phyloP scores from a whole-genome alignment of 2,797 vertebrate genomes.

The Karalla daura region DNA sequence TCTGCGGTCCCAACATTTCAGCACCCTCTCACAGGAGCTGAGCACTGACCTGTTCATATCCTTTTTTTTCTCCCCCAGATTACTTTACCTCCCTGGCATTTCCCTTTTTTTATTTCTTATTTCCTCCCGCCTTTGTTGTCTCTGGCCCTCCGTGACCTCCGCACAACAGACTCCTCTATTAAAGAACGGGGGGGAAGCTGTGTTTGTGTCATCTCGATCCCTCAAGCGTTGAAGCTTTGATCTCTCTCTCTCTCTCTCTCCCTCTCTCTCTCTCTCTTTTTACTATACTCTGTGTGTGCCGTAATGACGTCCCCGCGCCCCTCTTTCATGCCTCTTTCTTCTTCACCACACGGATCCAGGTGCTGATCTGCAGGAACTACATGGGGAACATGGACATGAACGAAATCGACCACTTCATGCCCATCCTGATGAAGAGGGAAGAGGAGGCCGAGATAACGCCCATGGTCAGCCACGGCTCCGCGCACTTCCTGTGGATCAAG shows the following conservation, averaged over 20 bases:
- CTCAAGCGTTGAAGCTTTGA: constrained; percentile 65
- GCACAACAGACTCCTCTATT: constrained; percentile 46
- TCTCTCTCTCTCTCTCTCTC: constrained; percentile 63
- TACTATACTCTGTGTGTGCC: constrained; percentile 34
- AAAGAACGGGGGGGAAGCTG: constrained; percentile 19
- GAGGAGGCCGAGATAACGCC: constrained; percentile 84
- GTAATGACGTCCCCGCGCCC: constrained; percentile 19
- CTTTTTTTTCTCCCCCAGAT: constrained; percentile 52
- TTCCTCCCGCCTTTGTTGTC: constrained; percentile 74
- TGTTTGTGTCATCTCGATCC: constrained; percentile 43
- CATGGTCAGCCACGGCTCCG: constrained; percentile 77
- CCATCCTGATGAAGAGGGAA: constrained; percentile 85
- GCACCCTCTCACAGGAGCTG: constrained; percentile 51
- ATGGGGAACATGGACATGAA: constrained; percentile 86
- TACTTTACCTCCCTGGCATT: constrained; percentile 69
- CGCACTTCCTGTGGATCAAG: constrained; percentile 88
- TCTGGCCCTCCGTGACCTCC: constrained; percentile 63
- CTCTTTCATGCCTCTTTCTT: too few species aligned
- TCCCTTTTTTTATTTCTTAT: constrained; percentile 69
- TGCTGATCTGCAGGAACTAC: constrained; percentile 87
- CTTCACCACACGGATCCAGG: constrained; percentile 64
- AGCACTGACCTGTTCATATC: constrained; percentile 55
- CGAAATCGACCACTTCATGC: constrained; percentile 87
- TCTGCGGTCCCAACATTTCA: constrained; percentile 39
- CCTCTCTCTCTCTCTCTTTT: constrained; percentile 63